Evolutionary conservation across 2,113 vertebrate species (phyloP).

Genomic region (Menura novaehollandiae): DNA sequence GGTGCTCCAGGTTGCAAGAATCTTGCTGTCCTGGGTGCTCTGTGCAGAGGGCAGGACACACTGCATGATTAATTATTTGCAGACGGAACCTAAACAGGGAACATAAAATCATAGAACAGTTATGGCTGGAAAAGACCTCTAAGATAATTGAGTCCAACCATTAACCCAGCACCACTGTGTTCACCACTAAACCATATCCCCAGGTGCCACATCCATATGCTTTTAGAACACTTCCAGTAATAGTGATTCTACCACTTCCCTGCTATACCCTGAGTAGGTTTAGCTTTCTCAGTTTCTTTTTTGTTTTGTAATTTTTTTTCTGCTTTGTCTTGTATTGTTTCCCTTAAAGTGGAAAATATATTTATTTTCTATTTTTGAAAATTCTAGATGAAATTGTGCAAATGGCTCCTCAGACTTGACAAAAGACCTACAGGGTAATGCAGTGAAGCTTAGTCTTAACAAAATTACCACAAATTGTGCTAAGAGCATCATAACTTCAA

Average conservation of each 20-base stretch:
- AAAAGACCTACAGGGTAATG: background rate
- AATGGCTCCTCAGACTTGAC: background rate
- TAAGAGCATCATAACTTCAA: slow-evolving; percentile 14
- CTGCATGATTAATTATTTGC: background rate
- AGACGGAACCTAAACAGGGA: background rate
- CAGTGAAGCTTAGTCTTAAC: background rate
- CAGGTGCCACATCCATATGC: background rate
- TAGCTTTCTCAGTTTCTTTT: background rate
- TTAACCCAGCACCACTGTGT: background rate
- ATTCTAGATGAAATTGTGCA: background rate
- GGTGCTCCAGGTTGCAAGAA: rapidly evolving
- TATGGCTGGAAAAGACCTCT: background rate
- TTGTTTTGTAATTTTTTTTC: background rate
- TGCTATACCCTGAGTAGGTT: background rate
- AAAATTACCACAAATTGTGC: slow-evolving; percentile 35
- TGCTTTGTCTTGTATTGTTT: background rate
- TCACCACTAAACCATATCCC: background rate
- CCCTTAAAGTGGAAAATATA: background rate
- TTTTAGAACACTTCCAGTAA: background rate
- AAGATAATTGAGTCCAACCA: background rate
- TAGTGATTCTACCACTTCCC: background rate
- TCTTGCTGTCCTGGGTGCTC: background rate
- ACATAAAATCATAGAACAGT: background rate
- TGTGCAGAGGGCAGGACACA: background rate
- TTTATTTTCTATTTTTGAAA: background rate